Base-by-base conservation (phyloP, 2,888 invertebrate species). In the Drosophila lutescens region DNA sequence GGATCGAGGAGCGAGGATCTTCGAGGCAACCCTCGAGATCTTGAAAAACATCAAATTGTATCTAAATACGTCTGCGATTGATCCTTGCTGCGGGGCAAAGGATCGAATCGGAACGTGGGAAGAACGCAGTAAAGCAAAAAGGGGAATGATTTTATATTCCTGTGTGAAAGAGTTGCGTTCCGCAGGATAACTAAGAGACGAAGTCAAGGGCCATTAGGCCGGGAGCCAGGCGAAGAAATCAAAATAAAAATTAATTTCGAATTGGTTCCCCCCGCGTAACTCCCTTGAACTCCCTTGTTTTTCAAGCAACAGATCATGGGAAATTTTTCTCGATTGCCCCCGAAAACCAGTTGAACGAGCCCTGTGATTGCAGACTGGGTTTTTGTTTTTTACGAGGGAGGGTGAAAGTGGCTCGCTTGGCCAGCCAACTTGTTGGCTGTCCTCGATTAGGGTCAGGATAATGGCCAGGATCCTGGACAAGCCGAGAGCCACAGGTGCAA, bases 351-450 rank as follows among this genome's bases (percentile, higher is more conserved):
- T 86, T 79, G 63, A 72, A 36, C 74, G 79, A 59, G 73, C 73
- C 77, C 81, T 81, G 81, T 66, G 65, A 78, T 76, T 86, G 79
- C 56, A 17, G 57, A 13, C 41, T 7, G 40, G 12, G 30, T 26
- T 26, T 23, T 6, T 6, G 5, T 26, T 26, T 57, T 50, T 49
- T 34, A 34, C 23, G 61, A 43, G 56, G 32, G 73, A 74, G 84
- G 86, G 83, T 77, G 83, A 87, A 85, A 85, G 88, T 80, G 63
- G 57, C 61, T 34, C 44, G 53, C 34, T 50, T 46, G 63, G 38
- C 34, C 40, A 38, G 54, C 44, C 65, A 65, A 65, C 66, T 47
- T 36, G 66, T 56, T 67, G 60, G 36, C 40, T 50, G 55, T 10
- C 30, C n/a, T 53, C 36, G 55, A 32, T 44, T 9, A 71, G 53